Evolutionary conservation across 2,113 vertebrate genomes (phyloP).

Genomic region (Piaya cayana): DNA sequence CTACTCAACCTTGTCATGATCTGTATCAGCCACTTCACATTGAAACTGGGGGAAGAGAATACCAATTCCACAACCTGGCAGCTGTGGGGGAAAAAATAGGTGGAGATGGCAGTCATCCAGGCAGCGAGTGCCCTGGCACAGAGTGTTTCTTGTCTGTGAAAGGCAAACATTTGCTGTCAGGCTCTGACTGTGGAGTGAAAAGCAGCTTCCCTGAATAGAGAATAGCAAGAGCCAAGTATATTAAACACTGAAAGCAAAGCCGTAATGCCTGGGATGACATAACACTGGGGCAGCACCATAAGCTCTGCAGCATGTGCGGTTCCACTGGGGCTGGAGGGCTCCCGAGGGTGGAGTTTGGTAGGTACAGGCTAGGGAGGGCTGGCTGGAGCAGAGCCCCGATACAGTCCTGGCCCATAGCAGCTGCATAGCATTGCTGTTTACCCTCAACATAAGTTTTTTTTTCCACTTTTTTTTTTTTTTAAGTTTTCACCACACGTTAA

Average conservation of each 20-base stretch:
- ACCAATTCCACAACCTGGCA: fast-evolving
- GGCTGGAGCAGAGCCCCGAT: too few relatives aligned
- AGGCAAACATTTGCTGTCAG: background rate
- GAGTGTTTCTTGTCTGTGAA: background rate
- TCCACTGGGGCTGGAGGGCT: fast-evolving
- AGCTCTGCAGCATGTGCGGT: fast-evolving
- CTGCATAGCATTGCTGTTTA: background rate
- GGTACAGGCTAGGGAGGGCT: too few relatives aligned
- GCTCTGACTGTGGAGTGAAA: background rate
- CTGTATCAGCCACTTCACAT: fast-evolving
- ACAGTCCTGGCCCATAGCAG: fast-evolving
- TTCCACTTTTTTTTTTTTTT: too few relatives aligned
- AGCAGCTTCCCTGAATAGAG: background rate
- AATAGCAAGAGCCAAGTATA: background rate
- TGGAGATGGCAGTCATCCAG: background rate
- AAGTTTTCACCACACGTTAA: background rate
- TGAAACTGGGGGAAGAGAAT: fast-evolving
- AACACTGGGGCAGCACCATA: fast-evolving
- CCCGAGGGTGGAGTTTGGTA: background rate
- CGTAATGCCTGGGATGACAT: background rate
- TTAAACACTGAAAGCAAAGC: background rate
- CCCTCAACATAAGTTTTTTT: too few relatives aligned
- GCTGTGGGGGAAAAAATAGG: background rate
- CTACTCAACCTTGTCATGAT: too few relatives aligned
- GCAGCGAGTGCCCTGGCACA: background rate